phyloP scores from a whole-genome alignment of 2,888 invertebrate genomes.

The Noctuana brunneofusca region DNA sequence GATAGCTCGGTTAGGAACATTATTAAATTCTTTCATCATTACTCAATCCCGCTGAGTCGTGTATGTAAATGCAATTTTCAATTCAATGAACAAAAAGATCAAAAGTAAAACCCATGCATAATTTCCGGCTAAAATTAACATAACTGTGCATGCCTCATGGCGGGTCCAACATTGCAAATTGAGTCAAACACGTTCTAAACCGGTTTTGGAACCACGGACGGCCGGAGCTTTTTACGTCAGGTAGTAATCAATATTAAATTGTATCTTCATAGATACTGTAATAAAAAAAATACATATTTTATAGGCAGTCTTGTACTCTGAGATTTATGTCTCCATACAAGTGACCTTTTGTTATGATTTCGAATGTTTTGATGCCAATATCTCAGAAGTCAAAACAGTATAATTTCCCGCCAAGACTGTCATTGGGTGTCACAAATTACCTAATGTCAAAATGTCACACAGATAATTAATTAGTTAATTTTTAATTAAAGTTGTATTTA shows the following conservation, averaged over 20 bases:
- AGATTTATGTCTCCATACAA: no score
- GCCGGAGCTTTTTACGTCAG: slow-evolving; percentile 4
- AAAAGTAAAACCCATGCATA: slow-evolving; percentile 24
- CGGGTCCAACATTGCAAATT: slow-evolving; percentile 29
- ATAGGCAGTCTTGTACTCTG: no score
- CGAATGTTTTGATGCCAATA: no score
- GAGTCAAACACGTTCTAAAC: slow-evolving; percentile 22
- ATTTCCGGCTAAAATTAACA: slow-evolving; percentile 30
- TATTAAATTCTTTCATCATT: neutral
- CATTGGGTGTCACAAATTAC: no score
- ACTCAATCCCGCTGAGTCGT: neutral
- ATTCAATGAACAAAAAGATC: slow-evolving; percentile 22
- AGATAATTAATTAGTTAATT: no score
- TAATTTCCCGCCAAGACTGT: no score
- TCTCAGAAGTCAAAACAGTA: no score
- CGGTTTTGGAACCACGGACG: slow-evolving; percentile 14
- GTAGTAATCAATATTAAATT: slow-evolving; percentile 20
- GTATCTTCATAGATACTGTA: neutral
- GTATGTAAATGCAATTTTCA: slow-evolving; percentile 16
- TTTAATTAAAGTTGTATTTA: no score
- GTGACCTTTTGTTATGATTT: no score
- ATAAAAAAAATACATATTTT: neutral
- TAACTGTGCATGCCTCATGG: slow-evolving; percentile 24
- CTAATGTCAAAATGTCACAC: no score
- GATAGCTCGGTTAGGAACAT: neutral